Evolutionary conservation across 1,140 invertebrate species (phyloP).

Genomic region (Macrosteles quadrilineatus): DNA sequence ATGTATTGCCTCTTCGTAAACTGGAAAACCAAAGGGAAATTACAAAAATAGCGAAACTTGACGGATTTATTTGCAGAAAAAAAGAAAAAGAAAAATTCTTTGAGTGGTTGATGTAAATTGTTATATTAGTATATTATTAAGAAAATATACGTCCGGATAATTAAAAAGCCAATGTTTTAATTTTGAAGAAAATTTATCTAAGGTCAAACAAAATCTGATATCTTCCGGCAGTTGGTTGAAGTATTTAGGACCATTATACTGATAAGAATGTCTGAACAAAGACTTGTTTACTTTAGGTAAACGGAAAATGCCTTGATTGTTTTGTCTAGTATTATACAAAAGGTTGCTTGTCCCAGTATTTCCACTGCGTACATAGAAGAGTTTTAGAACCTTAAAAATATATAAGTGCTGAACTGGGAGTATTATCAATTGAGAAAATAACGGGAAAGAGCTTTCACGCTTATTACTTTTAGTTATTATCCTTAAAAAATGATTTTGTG

Average conservation of each 20-base stretch:
- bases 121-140: too few relatives aligned
- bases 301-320: not conserved
- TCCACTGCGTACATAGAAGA: not conserved
- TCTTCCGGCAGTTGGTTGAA: not conserved
- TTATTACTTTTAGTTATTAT: not conserved
- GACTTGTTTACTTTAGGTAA: not conserved
- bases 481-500: constrained; percentile 20
- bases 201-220: not conserved
- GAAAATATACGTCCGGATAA: too few relatives aligned
- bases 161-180: too few relatives aligned
- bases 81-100: too few relatives aligned
- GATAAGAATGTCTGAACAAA: not conserved
- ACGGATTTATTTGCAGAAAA: too few relatives aligned
- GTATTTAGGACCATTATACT: not conserved
- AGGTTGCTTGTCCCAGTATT: not conserved
- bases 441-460: constrained; percentile 21
- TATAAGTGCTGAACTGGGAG: not conserved
- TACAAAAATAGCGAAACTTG: too few relatives aligned
- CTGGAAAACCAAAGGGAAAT: too few relatives aligned
- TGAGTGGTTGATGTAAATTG: too few relatives aligned
- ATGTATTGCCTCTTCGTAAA: not conserved
- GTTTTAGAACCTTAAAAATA: constrained; percentile 5
- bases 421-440: not conserved
- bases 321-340: not conserved
- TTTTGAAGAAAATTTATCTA: not conserved